Percentiles rank a stretch among this genome's conserved stretches.
phyloP scores from a whole-genome alignment of 2,888 invertebrate genomes.

The Tolmerus cingulatus region DNA sequence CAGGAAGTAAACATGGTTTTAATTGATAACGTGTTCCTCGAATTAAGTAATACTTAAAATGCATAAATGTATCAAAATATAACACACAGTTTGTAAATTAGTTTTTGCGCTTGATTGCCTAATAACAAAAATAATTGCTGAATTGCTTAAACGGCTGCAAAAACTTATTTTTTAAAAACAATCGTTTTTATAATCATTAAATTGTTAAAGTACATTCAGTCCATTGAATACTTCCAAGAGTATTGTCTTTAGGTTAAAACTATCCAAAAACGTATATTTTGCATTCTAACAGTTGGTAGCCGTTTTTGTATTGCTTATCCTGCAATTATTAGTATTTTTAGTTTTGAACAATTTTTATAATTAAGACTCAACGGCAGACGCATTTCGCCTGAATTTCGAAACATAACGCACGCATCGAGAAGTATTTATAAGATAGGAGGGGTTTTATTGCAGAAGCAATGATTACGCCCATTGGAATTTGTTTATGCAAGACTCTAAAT shows the following conservation, averaged over 20 bases:
- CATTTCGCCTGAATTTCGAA: background rate
- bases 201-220: too few relatives aligned
- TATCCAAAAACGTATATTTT: background rate
- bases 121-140: background rate
- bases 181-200: too few relatives aligned
- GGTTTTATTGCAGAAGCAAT: background rate
- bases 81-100: background rate
- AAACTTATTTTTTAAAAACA: background rate
- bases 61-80: background rate
- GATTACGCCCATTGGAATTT: background rate
- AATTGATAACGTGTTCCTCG: background rate
- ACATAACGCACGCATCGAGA: background rate
- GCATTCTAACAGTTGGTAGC: background rate
- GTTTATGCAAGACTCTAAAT: background rate
- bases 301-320: background rate
- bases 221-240: background rate
- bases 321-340: background rate
- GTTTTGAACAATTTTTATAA: background rate
- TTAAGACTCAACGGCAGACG: background rate
- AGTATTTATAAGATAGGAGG: background rate
- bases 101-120: background rate
- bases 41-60: background rate
- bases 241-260: background rate
- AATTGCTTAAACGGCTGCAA: background rate
- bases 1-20: background rate